A percentile compares a stretch with the other conserved stretches of the same genome.
Conservation (phyloP, 1,140 invertebrate species). For the Drosophila tropicalis region DNA sequence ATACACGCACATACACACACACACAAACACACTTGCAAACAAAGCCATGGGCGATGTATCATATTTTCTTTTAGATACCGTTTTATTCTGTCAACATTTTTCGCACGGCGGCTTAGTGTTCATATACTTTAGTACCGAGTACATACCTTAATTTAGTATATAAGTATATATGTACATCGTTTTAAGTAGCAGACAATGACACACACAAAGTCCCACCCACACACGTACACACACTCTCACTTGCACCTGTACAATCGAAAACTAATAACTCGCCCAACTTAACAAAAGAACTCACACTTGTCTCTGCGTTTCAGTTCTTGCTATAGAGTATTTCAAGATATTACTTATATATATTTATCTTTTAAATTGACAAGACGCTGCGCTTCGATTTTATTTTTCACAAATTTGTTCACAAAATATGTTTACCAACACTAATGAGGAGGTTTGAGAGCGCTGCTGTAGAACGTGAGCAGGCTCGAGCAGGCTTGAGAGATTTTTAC, state of each 20-base stretch:
- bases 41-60: slow-evolving; percentile 4
- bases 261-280: neutral
- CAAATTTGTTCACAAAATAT: neutral
- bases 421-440: too few relatives aligned
- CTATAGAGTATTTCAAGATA: neutral
- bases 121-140: neutral
- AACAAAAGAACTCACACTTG: neutral
- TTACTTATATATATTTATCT: neutral
- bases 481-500: too few relatives aligned
- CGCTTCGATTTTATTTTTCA: slow-evolving; percentile 26
- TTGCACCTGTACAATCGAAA: slow-evolving; percentile 7
- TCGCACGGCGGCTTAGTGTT: neutral
- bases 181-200: slow-evolving; percentile 10
- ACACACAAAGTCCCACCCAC: slow-evolving; percentile 11
- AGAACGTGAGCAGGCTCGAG: too few relatives aligned
- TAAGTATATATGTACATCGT: slow-evolving; percentile 5
- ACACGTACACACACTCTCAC: slow-evolving; percentile 12
- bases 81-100: neutral
- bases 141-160: neutral
- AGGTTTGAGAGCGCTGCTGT: too few relatives aligned
- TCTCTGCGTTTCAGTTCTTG: neutral
- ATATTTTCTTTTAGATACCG: neutral
- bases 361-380: slow-evolving; percentile 3
- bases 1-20: neutral
- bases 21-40: neutral